Evolutionary conservation across 2,888 invertebrate genomes (phyloP).

Genomic region (Drosophila melanocephala): DNA sequence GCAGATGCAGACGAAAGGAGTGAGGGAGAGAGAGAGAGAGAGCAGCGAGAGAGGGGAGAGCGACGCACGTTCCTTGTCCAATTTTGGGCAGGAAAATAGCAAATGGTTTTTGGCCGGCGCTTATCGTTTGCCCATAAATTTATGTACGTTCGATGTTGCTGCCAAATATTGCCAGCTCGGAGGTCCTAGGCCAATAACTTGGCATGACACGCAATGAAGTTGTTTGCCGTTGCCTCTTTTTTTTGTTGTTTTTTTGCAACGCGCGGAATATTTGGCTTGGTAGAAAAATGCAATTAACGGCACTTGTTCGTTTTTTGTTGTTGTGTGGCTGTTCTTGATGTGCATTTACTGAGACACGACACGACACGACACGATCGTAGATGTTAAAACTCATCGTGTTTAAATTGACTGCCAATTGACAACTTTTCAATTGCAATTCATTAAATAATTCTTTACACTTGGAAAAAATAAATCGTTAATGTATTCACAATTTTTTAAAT

Average conservation of each 20-base stretch:
- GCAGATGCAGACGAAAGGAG: neutral
- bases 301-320: conserved; percentile 44
- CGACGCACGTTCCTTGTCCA: conserved; percentile 78
- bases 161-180: conserved; percentile 66
- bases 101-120: conserved; percentile 58
- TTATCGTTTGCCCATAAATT: conserved; percentile 77
- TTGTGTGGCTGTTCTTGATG: conserved; percentile 1
- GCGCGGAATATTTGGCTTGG: conserved; percentile 44
- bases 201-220: conserved; percentile 76
- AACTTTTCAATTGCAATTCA: neutral
- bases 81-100: conserved; percentile 65
- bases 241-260: conserved; percentile 8
- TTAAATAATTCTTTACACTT: neutral
- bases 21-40: neutral
- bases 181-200: conserved; percentile 73
- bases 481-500: neutral
- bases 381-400: neutral
- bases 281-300: conserved; percentile 62
- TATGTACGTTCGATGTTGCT: conserved; percentile 45
- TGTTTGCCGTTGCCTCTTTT: conserved; percentile 58
- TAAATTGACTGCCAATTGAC: conserved; percentile 1
- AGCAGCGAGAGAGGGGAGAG: neutral
- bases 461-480: neutral
- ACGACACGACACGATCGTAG: conserved; percentile 4
- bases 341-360: conserved; percentile 2